Conservation (phyloP, 1,140 invertebrate genomes). For the Portunus trituberculatus region DNA sequence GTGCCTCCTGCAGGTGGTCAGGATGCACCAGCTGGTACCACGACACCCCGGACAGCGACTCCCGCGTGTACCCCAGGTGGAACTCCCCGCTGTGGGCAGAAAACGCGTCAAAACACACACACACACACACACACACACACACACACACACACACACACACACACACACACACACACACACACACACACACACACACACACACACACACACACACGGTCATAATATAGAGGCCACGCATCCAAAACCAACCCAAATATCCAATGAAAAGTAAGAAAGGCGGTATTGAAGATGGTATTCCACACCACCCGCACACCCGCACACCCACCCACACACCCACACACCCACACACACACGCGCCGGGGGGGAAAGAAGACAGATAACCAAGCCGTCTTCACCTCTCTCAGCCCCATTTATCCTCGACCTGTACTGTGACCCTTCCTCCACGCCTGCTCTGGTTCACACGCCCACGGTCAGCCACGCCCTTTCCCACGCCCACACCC, state of each 20-base stretch:
- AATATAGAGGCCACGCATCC: neutral
- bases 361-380: neutral
- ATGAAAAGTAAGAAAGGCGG: neutral
- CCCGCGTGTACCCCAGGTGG: conserved; percentile 93
- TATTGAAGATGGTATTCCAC: no score
- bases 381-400: neutral
- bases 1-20: conserved; percentile 94
- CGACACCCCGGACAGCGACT: conserved; percentile 91
- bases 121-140: conserved; percentile 42
- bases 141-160: conserved; percentile 20
- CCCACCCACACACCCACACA: no score
- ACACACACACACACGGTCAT: neutral
- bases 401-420: neutral
- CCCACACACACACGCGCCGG: no score
- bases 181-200: conserved; percentile 17
- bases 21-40: conserved; percentile 98
- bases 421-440: neutral
- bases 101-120: conserved; percentile 5
- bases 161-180: neutral
- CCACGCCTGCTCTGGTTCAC: conserved; percentile 17
- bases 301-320: no score
- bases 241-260: no score
- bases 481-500: conserved; percentile 35
- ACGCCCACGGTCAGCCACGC: conserved; percentile 30
- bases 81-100: conserved; percentile 89